Percentiles rank a stretch among this genome's conserved stretches.
Conservation (phyloP, 1,140 invertebrate genomes). For the Drepana arcuata region DNA sequence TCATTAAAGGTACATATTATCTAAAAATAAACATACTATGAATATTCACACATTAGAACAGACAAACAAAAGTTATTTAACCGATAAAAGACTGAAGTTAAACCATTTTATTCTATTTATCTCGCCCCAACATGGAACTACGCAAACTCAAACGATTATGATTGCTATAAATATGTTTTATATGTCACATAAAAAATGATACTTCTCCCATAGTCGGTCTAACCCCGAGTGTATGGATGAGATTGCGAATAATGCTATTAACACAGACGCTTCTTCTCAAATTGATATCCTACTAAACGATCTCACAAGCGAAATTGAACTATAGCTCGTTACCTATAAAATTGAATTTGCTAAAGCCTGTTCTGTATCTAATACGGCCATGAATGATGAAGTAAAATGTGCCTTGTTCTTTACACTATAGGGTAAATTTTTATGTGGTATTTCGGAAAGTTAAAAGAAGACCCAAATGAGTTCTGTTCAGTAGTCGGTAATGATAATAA, state of each 20-base stretch:
- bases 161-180: slow-evolving; percentile 72
- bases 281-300: slow-evolving; percentile 57
- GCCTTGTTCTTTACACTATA: slow-evolving; percentile 10
- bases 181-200: slow-evolving; percentile 69
- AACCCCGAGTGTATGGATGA: slow-evolving; percentile 68
- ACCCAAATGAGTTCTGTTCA: slow-evolving; percentile 68
- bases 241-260: slow-evolving; percentile 72
- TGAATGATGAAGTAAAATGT: slow-evolving; percentile 17
- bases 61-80: slow-evolving; percentile 9
- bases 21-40: too few relatives aligned
- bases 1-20: too few relatives aligned
- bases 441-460: slow-evolving; percentile 46
- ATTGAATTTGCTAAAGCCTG: slow-evolving; percentile 12
- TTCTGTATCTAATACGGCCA: slow-evolving; percentile 17
- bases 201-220: slow-evolving; percentile 45
- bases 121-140: slow-evolving; percentile 46
- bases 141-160: slow-evolving; percentile 61
- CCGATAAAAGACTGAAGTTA: slow-evolving; percentile 34
- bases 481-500: slow-evolving; percentile 69
- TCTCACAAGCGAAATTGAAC: slow-evolving; percentile 28
- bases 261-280: slow-evolving; percentile 71
- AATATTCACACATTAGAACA: too few relatives aligned
- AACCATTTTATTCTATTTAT: slow-evolving; percentile 49
- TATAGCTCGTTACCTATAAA: slow-evolving; percentile 13
- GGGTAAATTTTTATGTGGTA: slow-evolving; percentile 20